Conservation (phyloP, 1,140 invertebrate genomes). For the Nautilus pompilius region DNA sequence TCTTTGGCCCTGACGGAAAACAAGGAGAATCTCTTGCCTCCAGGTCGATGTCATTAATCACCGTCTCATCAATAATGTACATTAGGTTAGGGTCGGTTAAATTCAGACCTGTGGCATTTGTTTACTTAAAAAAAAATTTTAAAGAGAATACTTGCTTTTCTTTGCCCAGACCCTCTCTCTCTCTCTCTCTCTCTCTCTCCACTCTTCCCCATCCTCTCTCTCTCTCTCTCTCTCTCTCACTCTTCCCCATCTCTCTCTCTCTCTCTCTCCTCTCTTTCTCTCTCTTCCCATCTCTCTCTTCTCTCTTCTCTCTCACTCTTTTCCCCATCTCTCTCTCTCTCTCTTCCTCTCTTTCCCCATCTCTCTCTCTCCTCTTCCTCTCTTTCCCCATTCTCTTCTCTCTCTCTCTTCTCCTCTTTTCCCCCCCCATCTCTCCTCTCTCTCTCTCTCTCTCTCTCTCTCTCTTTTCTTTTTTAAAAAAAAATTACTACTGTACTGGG, state of each 20-base stretch:
- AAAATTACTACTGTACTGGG: too few species aligned
- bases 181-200: too few species aligned
- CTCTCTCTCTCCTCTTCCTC: neutral
- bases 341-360: neutral
- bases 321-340: neutral
- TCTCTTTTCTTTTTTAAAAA: neutral
- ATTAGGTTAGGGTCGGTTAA: too few species aligned
- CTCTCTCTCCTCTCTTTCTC: neutral
- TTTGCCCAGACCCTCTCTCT: too few species aligned
- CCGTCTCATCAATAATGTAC: too few species aligned
- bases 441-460: neutral
- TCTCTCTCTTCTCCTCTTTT: neutral
- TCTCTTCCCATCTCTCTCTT: conserved; percentile 1
- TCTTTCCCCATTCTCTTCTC: neutral
- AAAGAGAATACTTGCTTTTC: too few species aligned
- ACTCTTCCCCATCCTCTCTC: too few species aligned
- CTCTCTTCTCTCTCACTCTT: neutral
- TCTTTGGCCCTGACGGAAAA: too few species aligned
- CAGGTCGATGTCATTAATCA: too few species aligned
- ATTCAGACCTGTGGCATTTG: too few species aligned
- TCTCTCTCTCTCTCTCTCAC: neutral
- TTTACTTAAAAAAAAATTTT: too few species aligned
- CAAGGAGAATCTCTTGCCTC: too few species aligned
- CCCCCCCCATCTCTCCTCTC: neutral
- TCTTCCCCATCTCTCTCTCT: conserved; percentile 2